These are phyloP conservation scores for Halichoerus grypus DNA, from an alignment of 2,113 vertebrate species.

Conservation along the genomic window DNA sequence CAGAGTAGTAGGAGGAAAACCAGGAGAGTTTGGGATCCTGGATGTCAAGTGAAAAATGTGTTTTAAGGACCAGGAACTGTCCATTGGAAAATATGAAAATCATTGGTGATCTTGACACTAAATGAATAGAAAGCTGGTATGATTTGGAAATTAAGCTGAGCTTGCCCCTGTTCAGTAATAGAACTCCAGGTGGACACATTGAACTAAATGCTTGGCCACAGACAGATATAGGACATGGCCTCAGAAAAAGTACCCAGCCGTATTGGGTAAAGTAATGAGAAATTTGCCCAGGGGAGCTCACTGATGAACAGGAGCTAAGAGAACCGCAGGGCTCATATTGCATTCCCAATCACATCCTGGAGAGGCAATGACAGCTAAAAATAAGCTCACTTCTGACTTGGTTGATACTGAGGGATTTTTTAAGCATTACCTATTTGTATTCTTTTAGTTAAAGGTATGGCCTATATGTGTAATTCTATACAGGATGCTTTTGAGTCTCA, in stretches of 20 bases:
- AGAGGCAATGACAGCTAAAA: slow-evolving; percentile 8
- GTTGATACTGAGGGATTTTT: background rate
- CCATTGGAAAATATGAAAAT: background rate
- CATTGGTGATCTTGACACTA: background rate
- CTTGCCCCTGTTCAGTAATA: background rate
- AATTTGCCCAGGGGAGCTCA: background rate
- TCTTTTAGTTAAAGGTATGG: slow-evolving; percentile 63
- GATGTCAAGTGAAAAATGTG: background rate
- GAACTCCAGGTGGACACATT: background rate
- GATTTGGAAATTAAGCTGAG: slow-evolving; percentile 12
- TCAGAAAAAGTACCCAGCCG: background rate
- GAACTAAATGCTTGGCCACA: slow-evolving; percentile 23
- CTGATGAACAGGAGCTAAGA: background rate
- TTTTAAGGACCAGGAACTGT: background rate
- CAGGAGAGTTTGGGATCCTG: background rate
- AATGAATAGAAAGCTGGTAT: slow-evolving; percentile 1
- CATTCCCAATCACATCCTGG: background rate
- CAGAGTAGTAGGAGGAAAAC: background rate
- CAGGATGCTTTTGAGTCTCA: slow-evolving; percentile 14
- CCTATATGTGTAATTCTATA: slow-evolving; percentile 25
- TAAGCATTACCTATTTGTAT: background rate
- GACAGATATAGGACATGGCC: background rate
- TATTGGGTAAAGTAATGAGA: slow-evolving; percentile 42
- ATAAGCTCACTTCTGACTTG: background rate
- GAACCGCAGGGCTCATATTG: rapidly evolving